Conservation (phyloP, 2,113 vertebrate species). For the Periophthalmodon schlosseri region DNA sequence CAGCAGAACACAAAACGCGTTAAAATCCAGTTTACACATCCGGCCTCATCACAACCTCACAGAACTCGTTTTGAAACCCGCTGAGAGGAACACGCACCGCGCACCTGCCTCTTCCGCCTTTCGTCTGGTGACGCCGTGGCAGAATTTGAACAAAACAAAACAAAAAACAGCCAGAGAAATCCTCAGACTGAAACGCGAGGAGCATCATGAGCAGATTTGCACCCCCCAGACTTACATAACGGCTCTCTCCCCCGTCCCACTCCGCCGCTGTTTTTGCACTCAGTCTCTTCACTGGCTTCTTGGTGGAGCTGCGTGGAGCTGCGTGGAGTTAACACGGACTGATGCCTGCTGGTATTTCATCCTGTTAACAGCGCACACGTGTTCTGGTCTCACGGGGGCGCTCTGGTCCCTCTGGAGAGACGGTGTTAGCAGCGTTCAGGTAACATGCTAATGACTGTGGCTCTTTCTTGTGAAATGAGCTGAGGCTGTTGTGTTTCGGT, state of each 20-base stretch:
- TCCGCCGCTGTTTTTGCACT: slow-evolving; percentile 39
- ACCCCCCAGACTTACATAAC: slow-evolving; percentile 67
- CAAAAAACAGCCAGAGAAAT: slow-evolving; percentile 62
- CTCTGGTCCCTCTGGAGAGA: slow-evolving; percentile 26
- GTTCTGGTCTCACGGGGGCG: slow-evolving; percentile 25
- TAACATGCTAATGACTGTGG: slow-evolving; percentile 39
- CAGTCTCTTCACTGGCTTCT: slow-evolving; percentile 48
- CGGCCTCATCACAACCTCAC: slow-evolving; percentile 22
- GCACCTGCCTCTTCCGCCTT: slow-evolving; percentile 54
- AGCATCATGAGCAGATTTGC: slow-evolving; percentile 74
- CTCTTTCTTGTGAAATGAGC: slow-evolving; percentile 43
- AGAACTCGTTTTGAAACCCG: slow-evolving; percentile 10
- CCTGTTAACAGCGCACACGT: slow-evolving; percentile 39
- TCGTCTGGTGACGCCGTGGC: slow-evolving; percentile 51
- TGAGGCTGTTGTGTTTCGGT: slow-evolving; percentile 37
- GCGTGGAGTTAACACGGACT: slow-evolving; percentile 43
- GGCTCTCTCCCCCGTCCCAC: slow-evolving; percentile 26
- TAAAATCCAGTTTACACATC: slow-evolving; percentile 7
- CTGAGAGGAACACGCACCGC: slow-evolving; percentile 34
- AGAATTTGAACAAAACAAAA: slow-evolving; percentile 62
- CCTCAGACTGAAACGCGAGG: slow-evolving; percentile 68
- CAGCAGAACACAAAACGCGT: slow-evolving; percentile 30
- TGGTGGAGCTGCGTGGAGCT: slow-evolving; percentile 44
- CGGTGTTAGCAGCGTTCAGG: slow-evolving; percentile 42
- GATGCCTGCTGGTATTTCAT: slow-evolving; percentile 28